Percentiles rank a stretch among this genome's conserved stretches.
These are phyloP conservation scores for Austrolebias charrua DNA, from an alignment of 2,797 vertebrate genomes.

Conservation along the genomic window DNA sequence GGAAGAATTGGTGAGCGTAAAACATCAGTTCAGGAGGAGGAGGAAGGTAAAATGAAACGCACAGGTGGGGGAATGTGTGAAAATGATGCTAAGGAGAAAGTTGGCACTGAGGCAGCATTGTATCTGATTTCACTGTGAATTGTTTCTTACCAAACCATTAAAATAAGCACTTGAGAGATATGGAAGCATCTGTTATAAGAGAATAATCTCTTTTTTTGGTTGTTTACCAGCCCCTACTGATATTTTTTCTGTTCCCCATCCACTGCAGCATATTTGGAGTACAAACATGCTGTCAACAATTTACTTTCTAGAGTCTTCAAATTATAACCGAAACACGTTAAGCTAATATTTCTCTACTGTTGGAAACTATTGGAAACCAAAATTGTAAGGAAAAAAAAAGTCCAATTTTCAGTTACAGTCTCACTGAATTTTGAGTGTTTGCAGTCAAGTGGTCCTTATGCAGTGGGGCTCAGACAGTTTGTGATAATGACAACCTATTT, in stretches of 20 bases:
- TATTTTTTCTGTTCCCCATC: too few species aligned
- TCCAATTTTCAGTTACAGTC: too few species aligned
- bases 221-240: too few species aligned
- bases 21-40: slow-evolving; percentile 11
- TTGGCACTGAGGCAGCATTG: slow-evolving; percentile 15
- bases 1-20: not conserved
- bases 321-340: not conserved
- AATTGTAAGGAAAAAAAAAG: too few species aligned
- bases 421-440: too few species aligned
- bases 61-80: slow-evolving; percentile 1
- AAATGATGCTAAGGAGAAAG: not conserved
- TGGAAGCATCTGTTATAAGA: slow-evolving; percentile 32
- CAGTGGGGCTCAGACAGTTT: too few species aligned
- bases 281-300: not conserved
- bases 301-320: not conserved
- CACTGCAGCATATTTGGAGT: not conserved
- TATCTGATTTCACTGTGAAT: slow-evolving; percentile 53
- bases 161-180: slow-evolving; percentile 36
- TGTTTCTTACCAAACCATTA: slow-evolving; percentile 51
- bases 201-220: not conserved
- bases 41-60: not conserved
- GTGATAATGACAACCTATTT: too few species aligned
- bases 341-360: too few species aligned
- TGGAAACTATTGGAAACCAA: too few species aligned
- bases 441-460: too few species aligned